These are phyloP conservation scores for Scytalopus superciliaris DNA, from an alignment of 2,113 vertebrate species.

Conservation along the genomic window DNA sequence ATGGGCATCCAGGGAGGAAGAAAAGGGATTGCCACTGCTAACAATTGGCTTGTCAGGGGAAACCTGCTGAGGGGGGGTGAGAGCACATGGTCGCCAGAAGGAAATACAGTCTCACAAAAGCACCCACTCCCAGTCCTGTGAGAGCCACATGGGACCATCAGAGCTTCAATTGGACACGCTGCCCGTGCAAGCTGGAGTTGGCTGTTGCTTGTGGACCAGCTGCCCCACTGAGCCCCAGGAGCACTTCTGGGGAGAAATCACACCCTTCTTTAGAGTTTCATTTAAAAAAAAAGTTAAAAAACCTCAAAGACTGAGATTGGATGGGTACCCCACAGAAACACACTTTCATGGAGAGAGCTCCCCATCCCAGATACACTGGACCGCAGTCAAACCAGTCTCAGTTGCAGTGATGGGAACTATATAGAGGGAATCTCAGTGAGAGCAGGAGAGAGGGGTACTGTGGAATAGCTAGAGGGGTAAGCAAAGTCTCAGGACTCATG, in stretches of 20 bases:
- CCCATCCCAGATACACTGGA: rapidly evolving
- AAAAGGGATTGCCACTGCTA: not conserved
- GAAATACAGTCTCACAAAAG: not conserved
- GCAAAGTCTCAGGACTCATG: rapidly evolving
- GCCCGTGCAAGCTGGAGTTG: not conserved
- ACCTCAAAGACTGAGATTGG: not conserved
- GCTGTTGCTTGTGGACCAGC: not conserved
- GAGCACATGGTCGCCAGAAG: not conserved
- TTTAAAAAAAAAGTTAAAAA: rapidly evolving
- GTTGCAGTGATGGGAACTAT: not conserved
- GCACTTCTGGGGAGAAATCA: not conserved
- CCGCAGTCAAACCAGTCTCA: not conserved
- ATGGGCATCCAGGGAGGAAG: not conserved
- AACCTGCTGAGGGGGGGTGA: not conserved
- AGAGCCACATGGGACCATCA: not conserved
- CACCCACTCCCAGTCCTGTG: not conserved
- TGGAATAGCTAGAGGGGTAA: not conserved
- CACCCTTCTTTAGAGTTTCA: not conserved
- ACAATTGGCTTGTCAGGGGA: not conserved
- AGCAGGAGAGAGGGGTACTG: not conserved
- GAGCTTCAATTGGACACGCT: rapidly evolving
- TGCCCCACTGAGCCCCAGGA: not conserved
- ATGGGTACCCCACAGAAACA: not conserved
- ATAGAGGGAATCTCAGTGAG: not conserved
- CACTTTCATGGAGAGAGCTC: rapidly evolving